Evolutionary conservation across 2,797 vertebrate genomes (phyloP).

Genomic region (Rhynchonycteris naso): DNA sequence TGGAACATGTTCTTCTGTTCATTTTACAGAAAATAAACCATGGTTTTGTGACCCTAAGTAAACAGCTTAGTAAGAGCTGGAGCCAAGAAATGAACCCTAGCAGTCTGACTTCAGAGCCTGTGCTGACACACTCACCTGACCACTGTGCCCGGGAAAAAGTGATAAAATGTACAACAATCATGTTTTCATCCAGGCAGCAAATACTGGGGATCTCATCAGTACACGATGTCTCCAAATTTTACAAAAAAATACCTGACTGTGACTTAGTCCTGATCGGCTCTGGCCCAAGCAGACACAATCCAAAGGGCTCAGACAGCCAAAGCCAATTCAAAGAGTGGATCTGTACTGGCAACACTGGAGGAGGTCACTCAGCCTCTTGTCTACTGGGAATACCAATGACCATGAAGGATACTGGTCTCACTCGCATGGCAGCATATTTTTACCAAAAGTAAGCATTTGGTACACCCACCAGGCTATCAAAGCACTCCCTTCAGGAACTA

Average conservation of each 20-base stretch:
- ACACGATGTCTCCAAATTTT: background rate
- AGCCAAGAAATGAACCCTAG: background rate
- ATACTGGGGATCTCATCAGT: background rate
- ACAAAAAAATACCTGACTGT: background rate
- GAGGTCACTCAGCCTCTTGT: background rate
- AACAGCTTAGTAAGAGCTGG: background rate
- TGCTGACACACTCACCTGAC: background rate
- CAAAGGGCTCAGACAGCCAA: background rate
- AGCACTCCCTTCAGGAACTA: background rate
- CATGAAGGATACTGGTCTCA: background rate
- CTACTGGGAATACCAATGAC: background rate
- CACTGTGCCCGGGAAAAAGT: background rate
- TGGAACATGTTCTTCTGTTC: background rate
- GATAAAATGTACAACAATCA: background rate
- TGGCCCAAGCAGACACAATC: background rate
- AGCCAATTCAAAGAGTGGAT: background rate
- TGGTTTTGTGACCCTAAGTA: background rate
- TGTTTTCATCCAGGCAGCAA: background rate
- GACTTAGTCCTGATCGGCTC: background rate
- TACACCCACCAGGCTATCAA: background rate
- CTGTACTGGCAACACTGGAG: background rate
- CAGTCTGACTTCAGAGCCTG: background rate
- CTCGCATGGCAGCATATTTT: background rate
- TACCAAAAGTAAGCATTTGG: conserved; percentile 1
- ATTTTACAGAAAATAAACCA: background rate